These are phyloP conservation scores for Halichondria panicea DNA, from an alignment of 37 sponge, comb jelly and placozoan genomes.

Conservation along the genomic window DNA sequence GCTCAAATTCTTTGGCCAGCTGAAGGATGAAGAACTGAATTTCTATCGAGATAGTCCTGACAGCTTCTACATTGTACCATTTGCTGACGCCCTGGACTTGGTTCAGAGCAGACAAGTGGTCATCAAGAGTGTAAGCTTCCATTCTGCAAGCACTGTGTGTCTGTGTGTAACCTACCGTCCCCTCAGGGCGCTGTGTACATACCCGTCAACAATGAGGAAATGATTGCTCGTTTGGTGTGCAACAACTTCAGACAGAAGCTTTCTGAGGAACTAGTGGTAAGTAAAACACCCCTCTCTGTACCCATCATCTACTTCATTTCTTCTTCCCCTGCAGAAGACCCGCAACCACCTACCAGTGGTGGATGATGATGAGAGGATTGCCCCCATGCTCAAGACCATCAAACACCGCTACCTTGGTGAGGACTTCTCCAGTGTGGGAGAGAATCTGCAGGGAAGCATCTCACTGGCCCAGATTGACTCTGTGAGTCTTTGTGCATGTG, in stretches of 20 bases:
- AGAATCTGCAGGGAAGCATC: conserved; percentile 37
- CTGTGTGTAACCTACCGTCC: too few relatives aligned
- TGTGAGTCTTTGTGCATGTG: conserved; percentile 22
- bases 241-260: conserved; percentile 76
- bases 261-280: conserved; percentile 70
- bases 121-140: too few relatives aligned
- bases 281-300: too few relatives aligned
- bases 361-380: conserved; percentile 84
- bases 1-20: too few relatives aligned
- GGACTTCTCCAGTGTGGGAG: conserved; percentile 42
- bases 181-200: conserved; percentile 88
- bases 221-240: conserved; percentile 51
- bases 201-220: conserved; percentile 35
- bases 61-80: too few relatives aligned
- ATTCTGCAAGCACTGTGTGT: too few relatives aligned
- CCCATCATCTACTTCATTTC: neutral
- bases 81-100: too few relatives aligned
- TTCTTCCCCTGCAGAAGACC: conserved; percentile 34
- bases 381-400: conserved; percentile 56
- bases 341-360: conserved; percentile 66
- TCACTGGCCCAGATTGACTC: conserved; percentile 35
- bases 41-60: too few relatives aligned
- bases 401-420: conserved; percentile 61
- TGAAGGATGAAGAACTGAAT: too few relatives aligned
- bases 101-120: too few relatives aligned